phyloP scores from a whole-genome alignment of 2,113 vertebrate species.

The Turdus rufiventris region DNA sequence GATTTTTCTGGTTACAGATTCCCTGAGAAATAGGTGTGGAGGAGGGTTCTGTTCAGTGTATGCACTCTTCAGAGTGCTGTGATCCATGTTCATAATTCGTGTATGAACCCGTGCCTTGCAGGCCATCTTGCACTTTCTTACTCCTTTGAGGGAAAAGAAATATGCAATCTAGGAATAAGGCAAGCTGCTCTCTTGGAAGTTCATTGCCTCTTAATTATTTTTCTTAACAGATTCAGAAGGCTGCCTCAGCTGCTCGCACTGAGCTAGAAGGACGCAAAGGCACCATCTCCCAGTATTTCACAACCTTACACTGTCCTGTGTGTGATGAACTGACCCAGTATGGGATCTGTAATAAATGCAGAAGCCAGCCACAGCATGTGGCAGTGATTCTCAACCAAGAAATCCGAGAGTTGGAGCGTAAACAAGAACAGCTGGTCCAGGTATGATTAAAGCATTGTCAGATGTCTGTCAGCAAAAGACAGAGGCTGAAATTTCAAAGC shows the following conservation, averaged over 20 bases:
- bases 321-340: conserved; percentile 94
- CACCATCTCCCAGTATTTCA: conserved; percentile 98
- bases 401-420: conserved; percentile 85
- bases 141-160: not conserved
- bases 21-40: not conserved
- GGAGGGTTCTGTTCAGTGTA: not conserved
- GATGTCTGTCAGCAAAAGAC: not conserved
- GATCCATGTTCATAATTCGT: not conserved
- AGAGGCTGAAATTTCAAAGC: not conserved
- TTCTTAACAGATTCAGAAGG: conserved; percentile 84
- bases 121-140: not conserved
- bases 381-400: conserved; percentile 88
- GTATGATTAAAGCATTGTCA: conserved; percentile 63
- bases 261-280: conserved; percentile 84
- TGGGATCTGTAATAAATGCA: conserved; percentile 88
- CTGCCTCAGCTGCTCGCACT: conserved; percentile 67
- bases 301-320: conserved; percentile 92
- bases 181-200: not conserved
- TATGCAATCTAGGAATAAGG: not conserved
- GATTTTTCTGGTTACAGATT: not conserved
- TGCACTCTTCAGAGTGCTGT: accelerated
- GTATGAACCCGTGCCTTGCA: not conserved
- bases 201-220: not conserved
- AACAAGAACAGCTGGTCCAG: conserved; percentile 90
- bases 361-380: conserved; percentile 88